phyloP scores from a whole-genome alignment of 2,888 invertebrate species.

The Pristionchus mayeri region DNA sequence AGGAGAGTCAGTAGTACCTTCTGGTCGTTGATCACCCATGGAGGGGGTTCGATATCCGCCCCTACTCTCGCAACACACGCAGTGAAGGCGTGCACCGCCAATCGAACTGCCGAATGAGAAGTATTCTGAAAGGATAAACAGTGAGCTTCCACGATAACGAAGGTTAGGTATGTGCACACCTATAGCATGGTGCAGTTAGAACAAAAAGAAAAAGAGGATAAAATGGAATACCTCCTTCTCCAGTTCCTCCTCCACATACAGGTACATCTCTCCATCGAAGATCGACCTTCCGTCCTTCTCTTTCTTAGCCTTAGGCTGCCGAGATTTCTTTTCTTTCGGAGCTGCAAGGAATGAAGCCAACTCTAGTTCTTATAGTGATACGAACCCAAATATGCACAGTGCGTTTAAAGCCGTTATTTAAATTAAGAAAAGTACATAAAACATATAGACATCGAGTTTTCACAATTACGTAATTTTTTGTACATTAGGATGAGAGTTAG shows the following conservation, averaged over 20 bases:
- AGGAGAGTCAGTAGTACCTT: constrained; percentile 52
- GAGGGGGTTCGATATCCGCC: constrained; percentile 67
- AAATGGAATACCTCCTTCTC: constrained; percentile 46
- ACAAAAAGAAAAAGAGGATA: neutral
- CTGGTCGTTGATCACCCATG: constrained; percentile 68
- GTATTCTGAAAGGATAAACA: constrained; percentile 53
- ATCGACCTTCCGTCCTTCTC: constrained; percentile 58
- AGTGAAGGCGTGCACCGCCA: constrained; percentile 69
- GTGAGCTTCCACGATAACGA: too few relatives aligned
- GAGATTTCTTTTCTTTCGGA: constrained; percentile 39
- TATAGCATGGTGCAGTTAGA: too few relatives aligned
- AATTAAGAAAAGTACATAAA: too few relatives aligned
- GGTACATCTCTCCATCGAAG: constrained; percentile 61
- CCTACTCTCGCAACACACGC: constrained; percentile 72
- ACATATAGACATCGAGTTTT: too few relatives aligned
- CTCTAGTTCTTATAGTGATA: too few relatives aligned
- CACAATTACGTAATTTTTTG: too few relatives aligned
- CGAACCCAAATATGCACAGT: neutral
- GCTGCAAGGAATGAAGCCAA: too few relatives aligned
- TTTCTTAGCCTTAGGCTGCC: constrained; percentile 59
- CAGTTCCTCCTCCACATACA: constrained; percentile 58
- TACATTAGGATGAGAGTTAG: too few relatives aligned
- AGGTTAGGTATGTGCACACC: too few relatives aligned
- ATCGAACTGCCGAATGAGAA: constrained; percentile 55
- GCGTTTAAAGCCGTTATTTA: too few relatives aligned